Base-by-base conservation (phyloP, 2,113 vertebrate genomes). In the Hippocampus comes region DNA sequence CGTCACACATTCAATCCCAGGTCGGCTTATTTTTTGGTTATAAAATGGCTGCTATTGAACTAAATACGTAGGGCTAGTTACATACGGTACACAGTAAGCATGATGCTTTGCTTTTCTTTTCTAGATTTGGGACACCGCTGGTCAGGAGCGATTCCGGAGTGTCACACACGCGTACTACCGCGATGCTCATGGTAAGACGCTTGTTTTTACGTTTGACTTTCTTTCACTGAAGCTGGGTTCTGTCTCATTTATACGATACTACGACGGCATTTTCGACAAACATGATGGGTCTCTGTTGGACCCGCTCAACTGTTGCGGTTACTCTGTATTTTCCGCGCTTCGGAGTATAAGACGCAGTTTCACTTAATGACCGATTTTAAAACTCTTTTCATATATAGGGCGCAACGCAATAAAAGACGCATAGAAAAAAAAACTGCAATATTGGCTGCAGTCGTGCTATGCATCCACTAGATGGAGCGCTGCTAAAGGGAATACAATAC, bases 131-230 rank as follows among this genome's bases (percentile, higher is more conserved):
- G 96, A 98, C 88, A 97, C 96, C 0, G 96, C 96, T 0, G 96
- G 96, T 23, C 96, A 98, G 85, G 96, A 97, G 78, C 87, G 96
- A 11, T 95, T 96, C 86, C 92, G 95, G 63, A 97, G 96, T 0
- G 94, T 97, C 72, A 97, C 96, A 1, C 96, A 98, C 0, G 95
- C 96, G n/a, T 97, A 98, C 80, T 98, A 98, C 81, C 91, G 96
- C 0, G 96, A 98, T 0, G 96, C 96, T 25, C 94, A 98, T 0
- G 96, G 96, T 98, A 91, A 91, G 95, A 63, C 1, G 9, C 12
- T 23, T 25, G 20, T 1, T 56, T 34, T 60, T 68, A 57, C 23
- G 25, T 23, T 57, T 57, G 30, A 27, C 23, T 34, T 60, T 6
- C 8, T 27, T 14, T 30, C 23, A 25, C 27, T 5, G 14, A 15